phyloP scores from a whole-genome alignment of 2,797 vertebrate species.

The Pempheris klunzingeri region DNA sequence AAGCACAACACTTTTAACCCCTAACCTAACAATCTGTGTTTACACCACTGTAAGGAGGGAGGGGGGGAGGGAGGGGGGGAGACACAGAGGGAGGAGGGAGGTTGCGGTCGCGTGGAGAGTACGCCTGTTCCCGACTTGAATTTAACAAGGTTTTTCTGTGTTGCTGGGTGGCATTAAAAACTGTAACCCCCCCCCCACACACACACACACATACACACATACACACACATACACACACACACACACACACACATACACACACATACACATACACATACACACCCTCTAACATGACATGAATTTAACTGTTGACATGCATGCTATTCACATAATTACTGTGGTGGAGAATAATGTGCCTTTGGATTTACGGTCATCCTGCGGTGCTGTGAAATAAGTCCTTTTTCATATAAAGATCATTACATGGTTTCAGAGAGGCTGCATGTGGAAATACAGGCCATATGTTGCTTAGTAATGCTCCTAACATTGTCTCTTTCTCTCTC shows the following conservation, averaged over 20 bases:
- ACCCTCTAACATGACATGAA: conserved; percentile 36
- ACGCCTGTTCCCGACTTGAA: conserved; percentile 73
- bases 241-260: conserved; percentile 13
- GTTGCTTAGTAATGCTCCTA: conserved; percentile 69
- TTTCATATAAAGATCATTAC: conserved; percentile 80
- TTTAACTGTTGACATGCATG: conserved; percentile 77
- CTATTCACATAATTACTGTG: conserved; percentile 76
- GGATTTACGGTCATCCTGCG: conserved; percentile 78
- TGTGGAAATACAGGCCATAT: conserved; percentile 72
- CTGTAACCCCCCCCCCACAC: too few relatives aligned
- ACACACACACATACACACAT: conserved; percentile 22
- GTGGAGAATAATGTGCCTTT: conserved; percentile 74
- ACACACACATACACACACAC: too few relatives aligned
- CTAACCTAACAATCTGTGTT: conserved; percentile 93
- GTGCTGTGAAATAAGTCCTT: conserved; percentile 72
- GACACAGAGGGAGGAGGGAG: conserved; percentile 52
- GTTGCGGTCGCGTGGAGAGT: conserved; percentile 66
- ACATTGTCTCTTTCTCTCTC: conserved; percentile 61
- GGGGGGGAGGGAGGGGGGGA: conserved; percentile 34
- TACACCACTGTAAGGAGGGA: conserved; percentile 86
- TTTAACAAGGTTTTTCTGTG: conserved; percentile 78
- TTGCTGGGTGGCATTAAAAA: conserved; percentile 75
- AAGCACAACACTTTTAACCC: conserved; percentile 94
- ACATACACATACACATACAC: conserved; percentile 25
- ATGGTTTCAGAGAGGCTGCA: conserved; percentile 63